Base-by-base conservation (phyloP, 2,888 invertebrate species). In the Tipula helvola region DNA sequence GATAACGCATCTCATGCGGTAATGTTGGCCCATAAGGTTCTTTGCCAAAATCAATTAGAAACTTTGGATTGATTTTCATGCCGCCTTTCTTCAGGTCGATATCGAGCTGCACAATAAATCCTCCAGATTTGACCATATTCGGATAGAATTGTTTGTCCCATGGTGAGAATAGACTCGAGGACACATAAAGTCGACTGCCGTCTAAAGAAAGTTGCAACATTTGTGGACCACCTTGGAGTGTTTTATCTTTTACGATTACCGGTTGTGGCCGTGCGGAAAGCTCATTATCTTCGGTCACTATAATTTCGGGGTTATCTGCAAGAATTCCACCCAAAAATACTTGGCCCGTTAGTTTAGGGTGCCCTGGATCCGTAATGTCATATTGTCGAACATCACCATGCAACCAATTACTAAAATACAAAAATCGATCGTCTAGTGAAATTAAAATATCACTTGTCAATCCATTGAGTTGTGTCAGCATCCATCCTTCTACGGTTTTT, bases 81-180 rank as follows among this genome's bases (percentile, higher is more conserved):
- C 98, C 98, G 3, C 98, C 99, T 85, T 95, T 95, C 87, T 93
- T 94, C 0, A 93, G 93, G 91, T 99, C 96, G 44, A 98, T 94
- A 91, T 99, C 96, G 87, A 99, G 91, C 91, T 96, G 96, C 0
- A 97, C 93, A 91, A 99, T 94, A 89, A 90, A 90, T 3, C 91
- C 91, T 42, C 95, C 95, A 89, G 93, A 91, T 93, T 95, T 92
- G 71, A 94, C 91, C 92, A 96, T 94, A 87, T 97, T 95, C 0
- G 98, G 98, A 91, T 98, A 99, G 90, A 99, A 97, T 92, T 98
- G 96, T 89, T 95, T 95, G 90, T 99, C 99, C 98, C 99, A 99
- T 0, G 96, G 94, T 1, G 96, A 96, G 90, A 95, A 98, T 2
- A 99, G 93, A 0, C 99, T 97, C 0, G 96, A 96, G 0, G 98